Evolutionary conservation across 2,888 invertebrate genomes (phyloP).

Genomic region (Hirtodrosophila alboralis): DNA sequence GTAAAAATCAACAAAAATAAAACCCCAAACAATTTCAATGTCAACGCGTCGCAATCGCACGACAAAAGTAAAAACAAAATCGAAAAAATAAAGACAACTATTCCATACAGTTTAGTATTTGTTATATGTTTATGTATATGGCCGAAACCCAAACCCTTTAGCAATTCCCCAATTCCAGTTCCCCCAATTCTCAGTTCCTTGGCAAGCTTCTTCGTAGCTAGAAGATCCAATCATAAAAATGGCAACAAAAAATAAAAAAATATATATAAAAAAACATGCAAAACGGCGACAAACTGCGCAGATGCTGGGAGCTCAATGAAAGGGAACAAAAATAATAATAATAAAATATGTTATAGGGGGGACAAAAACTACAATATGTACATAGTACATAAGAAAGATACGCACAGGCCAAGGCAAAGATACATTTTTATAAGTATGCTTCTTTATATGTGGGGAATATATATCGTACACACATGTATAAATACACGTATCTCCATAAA

Average conservation of each 20-base stretch:
- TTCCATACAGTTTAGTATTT: conserved; percentile 22
- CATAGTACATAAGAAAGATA: conserved; percentile 35
- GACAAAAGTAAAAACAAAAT: conserved; percentile 62
- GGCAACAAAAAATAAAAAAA: conserved; percentile 44
- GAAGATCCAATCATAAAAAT: conserved; percentile 64
- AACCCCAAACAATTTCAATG: conserved; percentile 77
- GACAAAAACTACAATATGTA: conserved; percentile 49
- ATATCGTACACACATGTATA: too few species aligned
- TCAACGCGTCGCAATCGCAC: conserved; percentile 64
- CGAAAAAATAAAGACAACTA: too few species aligned
- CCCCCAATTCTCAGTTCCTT: conserved; percentile 36
- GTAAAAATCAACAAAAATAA: conserved; percentile 73
- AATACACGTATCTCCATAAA: too few species aligned
- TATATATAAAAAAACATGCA: conserved; percentile 56
- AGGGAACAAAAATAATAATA: conserved; percentile 55
- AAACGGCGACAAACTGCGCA: conserved; percentile 77
- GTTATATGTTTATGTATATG: conserved; percentile 1
- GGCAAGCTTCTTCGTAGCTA: conserved; percentile 66
- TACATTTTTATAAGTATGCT: conserved; percentile 11
- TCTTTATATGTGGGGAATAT: too few species aligned
- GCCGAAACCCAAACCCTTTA: neutral
- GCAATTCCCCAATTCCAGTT: conserved; percentile 6
- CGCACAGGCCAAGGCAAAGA: conserved; percentile 30
- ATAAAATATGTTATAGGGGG: conserved; percentile 40
- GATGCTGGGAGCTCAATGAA: conserved; percentile 60